These are phyloP conservation scores for Druceiella hillmani DNA, from an alignment of 2,888 invertebrate genomes.

Conservation along the genomic window DNA sequence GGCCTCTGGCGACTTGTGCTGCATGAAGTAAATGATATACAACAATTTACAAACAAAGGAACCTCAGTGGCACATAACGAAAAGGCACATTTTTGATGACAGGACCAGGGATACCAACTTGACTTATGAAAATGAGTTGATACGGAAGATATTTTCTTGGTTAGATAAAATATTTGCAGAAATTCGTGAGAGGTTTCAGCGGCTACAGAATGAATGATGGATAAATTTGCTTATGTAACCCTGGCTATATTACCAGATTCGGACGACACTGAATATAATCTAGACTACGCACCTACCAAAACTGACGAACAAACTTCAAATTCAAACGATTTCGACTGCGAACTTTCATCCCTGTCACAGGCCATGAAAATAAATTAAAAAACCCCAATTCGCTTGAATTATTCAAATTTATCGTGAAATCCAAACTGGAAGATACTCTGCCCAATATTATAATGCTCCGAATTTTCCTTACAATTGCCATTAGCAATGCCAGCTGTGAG, in stretches of 20 bases:
- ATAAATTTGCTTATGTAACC: too few species aligned
- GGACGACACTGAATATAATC: background rate
- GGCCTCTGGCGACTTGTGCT: too few species aligned
- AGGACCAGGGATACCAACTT: constrained; percentile 8
- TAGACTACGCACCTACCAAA: background rate
- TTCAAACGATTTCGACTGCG: constrained; percentile 1
- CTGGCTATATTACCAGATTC: constrained; percentile 1
- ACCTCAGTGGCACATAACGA: constrained; percentile 10
- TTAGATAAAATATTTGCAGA: constrained; percentile 11
- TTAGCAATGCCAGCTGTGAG: background rate
- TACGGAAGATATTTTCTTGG: constrained; percentile 9
- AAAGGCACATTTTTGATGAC: constrained; percentile 7
- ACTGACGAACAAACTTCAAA: background rate
- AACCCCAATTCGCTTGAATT: background rate
- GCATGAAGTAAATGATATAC: too few species aligned
- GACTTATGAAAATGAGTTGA: constrained; percentile 10
- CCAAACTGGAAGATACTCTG: constrained; percentile 6
- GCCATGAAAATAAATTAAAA: constrained; percentile 2
- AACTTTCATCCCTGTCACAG: background rate
- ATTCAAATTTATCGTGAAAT: constrained; percentile 7
- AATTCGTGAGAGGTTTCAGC: constrained; percentile 6
- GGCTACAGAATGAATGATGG: background rate
- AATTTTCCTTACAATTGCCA: constrained; percentile 1
- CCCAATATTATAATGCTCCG: constrained; percentile 1
- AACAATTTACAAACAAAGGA: constrained; percentile 16